Base-by-base conservation (phyloP, 2,888 invertebrate species). In the Unio delphinus region DNA sequence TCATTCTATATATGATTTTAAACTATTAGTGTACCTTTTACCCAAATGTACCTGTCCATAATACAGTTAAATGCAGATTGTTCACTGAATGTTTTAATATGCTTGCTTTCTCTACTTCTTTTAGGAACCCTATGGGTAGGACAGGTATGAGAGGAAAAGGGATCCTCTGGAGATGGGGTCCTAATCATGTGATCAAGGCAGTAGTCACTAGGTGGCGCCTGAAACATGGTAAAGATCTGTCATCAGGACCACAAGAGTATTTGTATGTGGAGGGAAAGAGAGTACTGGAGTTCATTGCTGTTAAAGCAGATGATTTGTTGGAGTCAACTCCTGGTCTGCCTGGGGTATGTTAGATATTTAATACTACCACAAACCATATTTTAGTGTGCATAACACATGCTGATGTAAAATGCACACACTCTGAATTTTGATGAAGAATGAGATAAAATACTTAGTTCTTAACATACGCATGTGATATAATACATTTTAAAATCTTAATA, bases 91-190 rank as follows among this genome's bases (percentile, higher is more conserved):
- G 18, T 59, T 11, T 15, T 18, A 59, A 17, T 59, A 17, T 59
- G 11, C n/a, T 63, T 23, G n/a, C 15, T 63, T 30, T 28, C 26
- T 45, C 11, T 15, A 15, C n/a, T 28, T 34, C 34, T 72, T 78
- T 7, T 73, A 89, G 89, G 64, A 90, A 90, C 76, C 89, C 90
- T 4, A 82, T 87, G 76, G 90, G 90, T 18, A 79, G 90, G 61
- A 89, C 89, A 8, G 90, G 90, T 23, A 69, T 90, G 20, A 76
- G 88, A 58, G 90, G 90, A 6, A 82, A 87, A 67, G 90, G 90
- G 20, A 81, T 80, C 26, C 72, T 90, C 59, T 88, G 87, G 80
- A 81, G 89, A 28, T 90, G 89, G 89, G 90, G 90, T n/a, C 90
- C 90, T 20, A 90, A 90, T 74, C 90, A 90, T 79, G 83, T 85